These are phyloP conservation scores for Fistularia commersonii DNA, from an alignment of 2,797 vertebrate genomes.

Conservation along the genomic window DNA sequence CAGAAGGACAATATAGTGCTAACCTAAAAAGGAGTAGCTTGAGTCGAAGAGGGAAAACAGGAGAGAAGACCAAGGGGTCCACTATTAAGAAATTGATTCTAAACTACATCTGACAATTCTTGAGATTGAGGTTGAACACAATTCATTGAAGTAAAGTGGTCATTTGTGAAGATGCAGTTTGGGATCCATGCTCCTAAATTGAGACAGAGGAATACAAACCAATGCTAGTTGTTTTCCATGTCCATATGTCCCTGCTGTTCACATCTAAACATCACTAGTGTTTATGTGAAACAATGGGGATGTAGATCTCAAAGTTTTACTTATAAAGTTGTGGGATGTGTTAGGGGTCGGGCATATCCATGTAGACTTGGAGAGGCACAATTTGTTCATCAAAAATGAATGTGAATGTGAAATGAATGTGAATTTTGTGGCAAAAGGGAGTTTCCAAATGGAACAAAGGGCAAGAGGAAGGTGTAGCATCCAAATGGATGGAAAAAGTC, in stretches of 20 bases:
- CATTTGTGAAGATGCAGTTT: conserved; percentile 56
- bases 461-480: too few relatives aligned
- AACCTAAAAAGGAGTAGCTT: conserved; percentile 38
- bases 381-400: too few relatives aligned
- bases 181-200: conserved; percentile 52
- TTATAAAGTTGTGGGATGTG: too few relatives aligned
- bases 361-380: too few relatives aligned
- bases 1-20: conserved; percentile 26
- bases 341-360: too few relatives aligned
- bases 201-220: conserved; percentile 42
- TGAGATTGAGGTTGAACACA: conserved; percentile 73
- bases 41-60: conserved; percentile 38
- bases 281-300: not conserved
- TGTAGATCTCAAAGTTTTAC: not conserved
- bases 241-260: conserved; percentile 29
- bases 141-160: conserved; percentile 70
- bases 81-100: conserved; percentile 71
- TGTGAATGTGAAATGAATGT: too few relatives aligned
- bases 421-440: too few relatives aligned
- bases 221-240: conserved; percentile 34
- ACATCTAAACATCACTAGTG: conserved; percentile 9
- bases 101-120: conserved; percentile 77
- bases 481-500: too few relatives aligned
- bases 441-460: too few relatives aligned
- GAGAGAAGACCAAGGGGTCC: conserved; percentile 49